Percentiles rank a stretch among this genome's conserved stretches.
Conservation (phyloP, 2,888 invertebrate species). For the Apantesis nais region DNA sequence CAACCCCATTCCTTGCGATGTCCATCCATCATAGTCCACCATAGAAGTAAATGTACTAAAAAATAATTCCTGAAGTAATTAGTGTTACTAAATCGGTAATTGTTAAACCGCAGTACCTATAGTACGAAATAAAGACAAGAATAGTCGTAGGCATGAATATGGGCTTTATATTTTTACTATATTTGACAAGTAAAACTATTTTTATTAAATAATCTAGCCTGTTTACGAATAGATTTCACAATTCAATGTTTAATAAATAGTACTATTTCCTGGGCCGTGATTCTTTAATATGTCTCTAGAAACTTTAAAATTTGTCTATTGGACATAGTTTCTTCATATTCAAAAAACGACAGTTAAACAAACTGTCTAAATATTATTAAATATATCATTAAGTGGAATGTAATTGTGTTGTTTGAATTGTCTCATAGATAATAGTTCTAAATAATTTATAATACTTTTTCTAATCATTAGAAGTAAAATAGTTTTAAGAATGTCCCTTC, state of each 20-base stretch:
- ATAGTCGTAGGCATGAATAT: background rate
- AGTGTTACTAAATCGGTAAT: background rate
- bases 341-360: background rate
- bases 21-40: no score
- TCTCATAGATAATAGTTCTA: constrained; percentile 47
- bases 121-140: background rate
- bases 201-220: background rate
- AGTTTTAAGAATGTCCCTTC: constrained; percentile 35
- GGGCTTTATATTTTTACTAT: background rate
- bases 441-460: constrained; percentile 46
- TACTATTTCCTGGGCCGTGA: background rate
- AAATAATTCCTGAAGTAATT: background rate
- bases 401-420: constrained; percentile 42
- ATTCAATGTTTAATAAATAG: background rate
- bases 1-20: no score
- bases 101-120: background rate
- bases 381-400: constrained; percentile 10
- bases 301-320: background rate
- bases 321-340: no score
- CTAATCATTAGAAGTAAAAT: constrained; percentile 49
- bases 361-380: background rate
- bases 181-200: background rate
- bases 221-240: background rate
- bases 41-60: background rate
- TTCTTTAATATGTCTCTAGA: background rate